phyloP scores from a whole-genome alignment of 2,797 vertebrate species.

The Acrocephalus scirpaceus region DNA sequence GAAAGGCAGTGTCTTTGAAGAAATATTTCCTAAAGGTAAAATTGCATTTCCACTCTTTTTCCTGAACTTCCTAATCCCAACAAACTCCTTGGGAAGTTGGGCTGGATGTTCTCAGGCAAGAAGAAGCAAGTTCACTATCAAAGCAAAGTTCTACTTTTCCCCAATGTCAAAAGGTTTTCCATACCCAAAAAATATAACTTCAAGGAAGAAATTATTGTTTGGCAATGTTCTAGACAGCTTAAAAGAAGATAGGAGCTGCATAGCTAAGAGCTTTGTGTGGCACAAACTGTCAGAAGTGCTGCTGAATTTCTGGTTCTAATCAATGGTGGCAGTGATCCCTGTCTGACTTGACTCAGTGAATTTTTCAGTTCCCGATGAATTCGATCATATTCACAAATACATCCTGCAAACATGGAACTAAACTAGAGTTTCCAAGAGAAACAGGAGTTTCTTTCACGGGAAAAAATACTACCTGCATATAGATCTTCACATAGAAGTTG shows the following conservation, averaged over 20 bases:
- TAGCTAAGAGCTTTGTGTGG: neutral
- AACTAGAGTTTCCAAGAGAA: neutral
- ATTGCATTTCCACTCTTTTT: neutral
- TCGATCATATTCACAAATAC: neutral
- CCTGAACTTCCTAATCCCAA: neutral
- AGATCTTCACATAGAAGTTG: neutral
- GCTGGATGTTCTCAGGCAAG: neutral
- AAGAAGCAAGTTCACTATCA: neutral
- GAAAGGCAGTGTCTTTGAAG: neutral
- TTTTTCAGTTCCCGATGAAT: neutral
- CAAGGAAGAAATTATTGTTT: neutral
- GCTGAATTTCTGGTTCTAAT: neutral
- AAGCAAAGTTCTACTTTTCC: neutral
- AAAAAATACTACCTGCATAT: neutral
- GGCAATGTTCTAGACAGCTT: neutral
- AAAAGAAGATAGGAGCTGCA: neutral
- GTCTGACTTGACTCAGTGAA: neutral
- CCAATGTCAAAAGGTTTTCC: neutral
- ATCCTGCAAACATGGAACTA: neutral
- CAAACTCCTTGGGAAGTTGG: neutral
- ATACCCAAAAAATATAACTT: neutral
- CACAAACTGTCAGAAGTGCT: neutral
- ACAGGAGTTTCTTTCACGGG: neutral
- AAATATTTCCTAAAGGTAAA: neutral
- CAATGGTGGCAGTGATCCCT: neutral